Percentiles rank a stretch among this genome's conserved stretches.
phyloP scores from a whole-genome alignment of 2,888 invertebrate genomes.

The Platycheirus rosarum region DNA sequence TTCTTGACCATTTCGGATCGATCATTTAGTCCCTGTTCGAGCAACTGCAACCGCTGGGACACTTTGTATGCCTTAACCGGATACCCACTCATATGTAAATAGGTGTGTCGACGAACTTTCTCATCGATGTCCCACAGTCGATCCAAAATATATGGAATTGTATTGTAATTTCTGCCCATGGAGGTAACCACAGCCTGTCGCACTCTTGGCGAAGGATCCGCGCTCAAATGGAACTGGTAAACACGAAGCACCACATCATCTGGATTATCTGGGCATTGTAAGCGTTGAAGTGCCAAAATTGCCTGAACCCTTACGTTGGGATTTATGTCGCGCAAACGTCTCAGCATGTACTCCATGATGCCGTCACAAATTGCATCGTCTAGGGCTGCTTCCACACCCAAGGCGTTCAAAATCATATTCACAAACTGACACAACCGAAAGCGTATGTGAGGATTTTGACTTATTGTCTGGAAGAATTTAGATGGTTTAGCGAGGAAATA shows the following conservation, averaged over 20 bases:
- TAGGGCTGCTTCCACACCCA: slow-evolving; percentile 89
- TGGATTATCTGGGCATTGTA: slow-evolving; percentile 90
- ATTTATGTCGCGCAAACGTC: slow-evolving; percentile 88
- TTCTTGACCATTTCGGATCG: slow-evolving; percentile 83
- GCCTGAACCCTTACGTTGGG: slow-evolving; percentile 91
- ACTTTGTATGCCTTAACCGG: slow-evolving; percentile 84
- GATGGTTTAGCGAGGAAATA: neutral
- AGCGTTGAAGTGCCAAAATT: slow-evolving; percentile 88
- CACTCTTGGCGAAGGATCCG: slow-evolving; percentile 91
- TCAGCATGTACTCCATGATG: slow-evolving; percentile 87
- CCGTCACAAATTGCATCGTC: slow-evolving; percentile 90
- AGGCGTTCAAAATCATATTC: slow-evolving; percentile 88
- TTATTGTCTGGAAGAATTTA: slow-evolving; percentile 81
- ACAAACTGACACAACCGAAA: slow-evolving; percentile 91
- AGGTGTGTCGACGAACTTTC: slow-evolving; percentile 85
- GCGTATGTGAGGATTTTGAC: slow-evolving; percentile 84
- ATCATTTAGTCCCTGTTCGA: slow-evolving; percentile 87
- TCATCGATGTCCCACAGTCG: slow-evolving; percentile 91
- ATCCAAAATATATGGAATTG: slow-evolving; percentile 88
- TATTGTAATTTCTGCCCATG: slow-evolving; percentile 88
- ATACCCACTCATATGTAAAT: slow-evolving; percentile 83
- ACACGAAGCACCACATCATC: slow-evolving; percentile 90
- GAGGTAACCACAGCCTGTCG: slow-evolving; percentile 87
- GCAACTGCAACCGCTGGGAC: slow-evolving; percentile 85
- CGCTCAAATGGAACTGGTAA: slow-evolving; percentile 87